These are phyloP conservation scores for Synanthedon vespiformis DNA, from an alignment of 2,888 invertebrate species.

Conservation along the genomic window DNA sequence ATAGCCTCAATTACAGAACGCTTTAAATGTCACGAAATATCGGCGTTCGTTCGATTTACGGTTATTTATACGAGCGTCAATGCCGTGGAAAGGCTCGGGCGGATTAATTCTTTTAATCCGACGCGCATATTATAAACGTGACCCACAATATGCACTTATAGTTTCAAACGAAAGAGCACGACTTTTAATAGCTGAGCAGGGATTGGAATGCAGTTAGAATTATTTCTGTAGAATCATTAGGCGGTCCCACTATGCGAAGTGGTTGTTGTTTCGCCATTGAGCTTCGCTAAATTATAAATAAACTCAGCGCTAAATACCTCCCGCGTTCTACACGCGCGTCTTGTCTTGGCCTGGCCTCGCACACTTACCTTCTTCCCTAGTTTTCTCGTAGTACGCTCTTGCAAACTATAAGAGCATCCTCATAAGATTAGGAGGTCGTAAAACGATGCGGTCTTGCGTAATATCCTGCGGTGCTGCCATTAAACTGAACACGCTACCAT, in stretches of 20 bases:
- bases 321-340: slow-evolving; percentile 7
- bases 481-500: not conserved
- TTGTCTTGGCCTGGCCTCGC: slow-evolving; percentile 14
- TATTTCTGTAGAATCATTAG: slow-evolving; percentile 7
- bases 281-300: slow-evolving; percentile 4
- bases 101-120: not conserved
- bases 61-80: slow-evolving; percentile 1
- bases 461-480: slow-evolving; percentile 1
- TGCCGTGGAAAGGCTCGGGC: not conserved
- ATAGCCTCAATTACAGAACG: slow-evolving; percentile 18
- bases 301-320: slow-evolving; percentile 22
- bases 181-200: not conserved
- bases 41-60: slow-evolving; percentile 3
- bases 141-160: not conserved
- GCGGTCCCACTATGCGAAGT: slow-evolving; percentile 3
- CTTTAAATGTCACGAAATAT: slow-evolving; percentile 22
- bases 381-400: slow-evolving; percentile 13
- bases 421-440: slow-evolving; percentile 15
- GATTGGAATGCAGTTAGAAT: slow-evolving; percentile 2
- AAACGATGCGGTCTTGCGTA: slow-evolving; percentile 5
- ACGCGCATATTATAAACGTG: not conserved
- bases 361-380: slow-evolving; percentile 29
- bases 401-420: slow-evolving; percentile 7
- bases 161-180: not conserved
- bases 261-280: slow-evolving; percentile 4